A percentile compares a stretch with the other conserved stretches of the same genome.
Evolutionary conservation across 2,888 invertebrate genomes (phyloP).

Genomic region (Dasysyrphus albostriatus): DNA sequence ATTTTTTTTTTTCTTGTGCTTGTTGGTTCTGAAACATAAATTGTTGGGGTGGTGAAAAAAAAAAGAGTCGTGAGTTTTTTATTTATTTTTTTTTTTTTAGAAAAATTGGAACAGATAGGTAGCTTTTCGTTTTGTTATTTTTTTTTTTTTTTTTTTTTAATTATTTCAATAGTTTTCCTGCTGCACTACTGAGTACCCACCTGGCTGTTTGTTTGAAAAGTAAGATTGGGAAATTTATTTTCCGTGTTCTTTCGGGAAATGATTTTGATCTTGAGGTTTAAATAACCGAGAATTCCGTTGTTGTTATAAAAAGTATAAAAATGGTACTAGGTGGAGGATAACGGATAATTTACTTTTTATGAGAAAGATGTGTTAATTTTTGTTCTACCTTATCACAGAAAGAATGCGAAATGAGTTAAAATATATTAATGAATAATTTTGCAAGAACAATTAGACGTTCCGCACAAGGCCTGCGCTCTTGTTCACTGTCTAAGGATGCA

Average conservation of each 20-base stretch:
- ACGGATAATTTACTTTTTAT: background rate
- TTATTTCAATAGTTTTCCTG: constrained; percentile 24
- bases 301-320: background rate
- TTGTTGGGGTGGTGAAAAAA: background rate
- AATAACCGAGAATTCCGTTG: background rate
- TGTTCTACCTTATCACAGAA: no score
- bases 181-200: constrained; percentile 1
- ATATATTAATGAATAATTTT: no score
- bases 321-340: background rate
- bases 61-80: no score
- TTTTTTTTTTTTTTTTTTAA: constrained; percentile 7
- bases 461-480: no score
- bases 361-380: no score
- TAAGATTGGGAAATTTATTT: background rate
- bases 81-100: constrained; percentile 4
- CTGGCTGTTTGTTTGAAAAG: background rate
- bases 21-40: constrained; percentile 29
- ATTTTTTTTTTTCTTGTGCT: constrained; percentile 14
- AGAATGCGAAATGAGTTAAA: no score
- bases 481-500: no score
- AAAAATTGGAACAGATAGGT: constrained; percentile 23
- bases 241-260: background rate
- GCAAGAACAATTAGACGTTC: no score
- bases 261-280: background rate
- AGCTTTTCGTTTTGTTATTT: background rate